Conservation (phyloP, 2,888 invertebrate species). For the Sarcophaga rosellei region DNA sequence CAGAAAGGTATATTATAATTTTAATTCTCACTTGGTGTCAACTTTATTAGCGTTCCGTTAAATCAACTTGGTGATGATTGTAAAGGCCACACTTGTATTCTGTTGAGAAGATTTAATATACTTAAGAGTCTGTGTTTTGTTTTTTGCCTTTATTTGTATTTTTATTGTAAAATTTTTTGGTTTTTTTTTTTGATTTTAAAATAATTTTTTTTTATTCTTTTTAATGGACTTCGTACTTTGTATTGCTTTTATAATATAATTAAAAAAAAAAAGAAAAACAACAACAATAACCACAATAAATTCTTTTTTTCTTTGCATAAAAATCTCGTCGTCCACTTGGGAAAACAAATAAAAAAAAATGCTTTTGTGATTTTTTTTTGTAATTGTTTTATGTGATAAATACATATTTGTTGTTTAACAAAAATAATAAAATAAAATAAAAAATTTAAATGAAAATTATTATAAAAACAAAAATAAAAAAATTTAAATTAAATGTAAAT, state of each 20-base stretch:
- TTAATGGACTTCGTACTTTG: conserved; percentile 24
- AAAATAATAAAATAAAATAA: neutral
- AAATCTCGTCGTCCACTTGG: neutral
- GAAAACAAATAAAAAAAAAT: neutral
- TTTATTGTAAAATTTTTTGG: neutral
- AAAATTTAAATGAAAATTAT: neutral
- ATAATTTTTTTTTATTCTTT: neutral
- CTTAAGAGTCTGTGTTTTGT: neutral
- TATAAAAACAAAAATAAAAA: neutral
- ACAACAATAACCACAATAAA: too few species aligned
- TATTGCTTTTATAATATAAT: too few species aligned
- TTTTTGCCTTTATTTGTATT: neutral
- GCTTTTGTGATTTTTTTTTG: neutral
- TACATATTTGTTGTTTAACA: conserved; percentile 37
- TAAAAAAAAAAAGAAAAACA: too few species aligned
- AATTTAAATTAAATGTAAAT: neutral
- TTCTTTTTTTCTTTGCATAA: too few species aligned
- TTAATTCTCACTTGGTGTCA: too few species aligned
- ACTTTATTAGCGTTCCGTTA: too few species aligned
- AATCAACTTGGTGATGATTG: too few species aligned
- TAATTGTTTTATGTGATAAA: conserved; percentile 3
- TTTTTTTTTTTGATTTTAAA: neutral
- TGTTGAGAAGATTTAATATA: too few species aligned
- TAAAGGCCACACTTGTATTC: too few species aligned
- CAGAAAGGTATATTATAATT: too few species aligned